Evolutionary conservation across 2,888 invertebrate species (phyloP), one percentile per base, ranked within the genome.

Genomic region (Rhaphigaster nebulosa): DNA sequence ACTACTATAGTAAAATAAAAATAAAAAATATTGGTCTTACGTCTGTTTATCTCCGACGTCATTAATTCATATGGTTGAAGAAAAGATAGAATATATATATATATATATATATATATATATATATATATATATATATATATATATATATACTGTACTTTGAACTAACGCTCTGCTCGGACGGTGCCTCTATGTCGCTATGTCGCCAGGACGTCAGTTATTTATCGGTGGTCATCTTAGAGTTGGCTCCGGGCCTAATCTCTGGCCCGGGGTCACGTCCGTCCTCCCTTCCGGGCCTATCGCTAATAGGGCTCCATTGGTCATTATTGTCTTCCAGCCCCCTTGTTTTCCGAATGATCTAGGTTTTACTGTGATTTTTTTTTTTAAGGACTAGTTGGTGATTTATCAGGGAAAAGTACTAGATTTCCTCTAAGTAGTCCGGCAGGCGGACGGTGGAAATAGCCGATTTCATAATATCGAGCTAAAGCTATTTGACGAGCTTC

Each of bases 151-250:
- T n/a, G 1, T 60, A 60, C 2, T 60, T 8, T 60, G 12, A 8
- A 60, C 60, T n/a, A n/a, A 54, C 8, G 23, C 2, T 8, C 3
- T 60, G 0, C 60, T 1, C 5, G 0, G 2, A n/a, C 15, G 15
- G 8, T n/a, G 1, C 2, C 60, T 12, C 10, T 34, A 23, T 38
- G 70, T 20, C 70, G 5, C 34, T 2, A 76, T 76, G 70, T 76
- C 70, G 70, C 70, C 70, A 23, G 20, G 23, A 38, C 34, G 70
- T 76, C 70, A 76, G 34, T 76, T 76, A 76, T 76, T 76, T 76
- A 76, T 76, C 70, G 70, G 38, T 10, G 70, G 70, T 76, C 70
- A 76, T 76, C 70, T 76, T 76, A 23, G 6, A 76, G 70, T 76
- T 76, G 70, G 70, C 70, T 1, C 8, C 10, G 34, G 70, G 34